Percentiles rank a stretch among this genome's conserved stretches.
Conservation (phyloP, 1,140 invertebrate genomes). For the Helicoverpa armigera region DNA sequence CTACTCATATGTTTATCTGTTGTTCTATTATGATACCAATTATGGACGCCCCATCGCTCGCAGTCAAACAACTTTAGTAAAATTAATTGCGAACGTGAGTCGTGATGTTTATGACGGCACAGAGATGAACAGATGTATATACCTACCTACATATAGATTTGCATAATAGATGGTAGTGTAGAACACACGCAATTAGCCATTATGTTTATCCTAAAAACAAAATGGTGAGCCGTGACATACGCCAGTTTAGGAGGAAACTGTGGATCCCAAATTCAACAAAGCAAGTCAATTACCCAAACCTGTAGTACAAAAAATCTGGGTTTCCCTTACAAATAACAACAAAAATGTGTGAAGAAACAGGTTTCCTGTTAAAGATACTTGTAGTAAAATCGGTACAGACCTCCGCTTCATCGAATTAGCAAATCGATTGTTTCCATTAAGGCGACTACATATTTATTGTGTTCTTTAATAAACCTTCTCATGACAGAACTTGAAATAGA, state of each 20-base stretch:
- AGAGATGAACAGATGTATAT: background rate
- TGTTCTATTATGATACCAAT: slow-evolving; percentile 1
- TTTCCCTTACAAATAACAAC: background rate
- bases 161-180: background rate
- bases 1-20: background rate
- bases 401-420: no score
- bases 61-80: background rate
- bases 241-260: background rate
- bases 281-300: slow-evolving; percentile 14
- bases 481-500: no score
- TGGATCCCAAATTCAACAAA: background rate
- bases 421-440: no score
- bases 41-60: background rate
- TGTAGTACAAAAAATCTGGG: background rate
- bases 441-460: no score
- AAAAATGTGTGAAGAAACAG: background rate
- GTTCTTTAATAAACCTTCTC: no score
- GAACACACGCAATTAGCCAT: background rate
- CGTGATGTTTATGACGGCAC: background rate
- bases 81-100: slow-evolving; percentile 23
- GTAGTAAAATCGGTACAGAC: background rate
- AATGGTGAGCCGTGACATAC: background rate
- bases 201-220: slow-evolving; percentile 13
- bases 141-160: background rate
- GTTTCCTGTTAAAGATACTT: background rate